Percentiles rank a stretch among this genome's conserved stretches.
These are phyloP conservation scores for Oceanodroma tethys DNA, from an alignment of 2,113 vertebrate genomes.

Conservation along the genomic window DNA sequence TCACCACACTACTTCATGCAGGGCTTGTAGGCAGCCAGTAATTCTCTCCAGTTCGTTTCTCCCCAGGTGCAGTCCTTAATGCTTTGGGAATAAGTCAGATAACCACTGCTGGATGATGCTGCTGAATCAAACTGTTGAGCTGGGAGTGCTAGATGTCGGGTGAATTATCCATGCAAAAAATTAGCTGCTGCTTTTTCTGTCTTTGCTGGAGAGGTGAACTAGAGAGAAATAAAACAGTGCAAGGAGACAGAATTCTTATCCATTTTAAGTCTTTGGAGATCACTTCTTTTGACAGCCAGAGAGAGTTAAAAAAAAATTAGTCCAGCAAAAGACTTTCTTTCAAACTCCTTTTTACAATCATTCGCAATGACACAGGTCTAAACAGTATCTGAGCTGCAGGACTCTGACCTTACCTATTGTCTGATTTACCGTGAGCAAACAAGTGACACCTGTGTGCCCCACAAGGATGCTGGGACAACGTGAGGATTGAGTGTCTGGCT, in stretches of 20 bases:
- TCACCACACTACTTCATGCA: background rate
- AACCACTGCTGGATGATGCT: background rate
- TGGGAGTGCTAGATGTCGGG: background rate
- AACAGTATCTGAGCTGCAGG: background rate
- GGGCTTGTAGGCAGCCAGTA: background rate
- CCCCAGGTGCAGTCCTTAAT: background rate
- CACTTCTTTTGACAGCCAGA: background rate
- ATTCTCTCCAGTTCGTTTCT: background rate
- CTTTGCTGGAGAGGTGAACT: background rate
- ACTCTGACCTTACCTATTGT: background rate
- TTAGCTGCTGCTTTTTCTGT: background rate
- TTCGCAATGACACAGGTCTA: background rate
- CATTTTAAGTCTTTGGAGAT: background rate
- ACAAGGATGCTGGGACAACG: background rate
- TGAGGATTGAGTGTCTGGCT: background rate
- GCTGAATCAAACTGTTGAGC: background rate
- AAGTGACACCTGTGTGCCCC: background rate
- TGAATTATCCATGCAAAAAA: background rate
- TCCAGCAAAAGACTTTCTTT: background rate
- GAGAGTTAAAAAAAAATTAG: background rate
- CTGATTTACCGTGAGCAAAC: background rate
- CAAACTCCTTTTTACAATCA: background rate
- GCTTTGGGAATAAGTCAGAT: background rate
- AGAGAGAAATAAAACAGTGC: background rate
- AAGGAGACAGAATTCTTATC: background rate